Evolutionary conservation across 2,888 invertebrate species (phyloP), one percentile per base, ranked within the genome.

Genomic region (Cabera pusaria): DNA sequence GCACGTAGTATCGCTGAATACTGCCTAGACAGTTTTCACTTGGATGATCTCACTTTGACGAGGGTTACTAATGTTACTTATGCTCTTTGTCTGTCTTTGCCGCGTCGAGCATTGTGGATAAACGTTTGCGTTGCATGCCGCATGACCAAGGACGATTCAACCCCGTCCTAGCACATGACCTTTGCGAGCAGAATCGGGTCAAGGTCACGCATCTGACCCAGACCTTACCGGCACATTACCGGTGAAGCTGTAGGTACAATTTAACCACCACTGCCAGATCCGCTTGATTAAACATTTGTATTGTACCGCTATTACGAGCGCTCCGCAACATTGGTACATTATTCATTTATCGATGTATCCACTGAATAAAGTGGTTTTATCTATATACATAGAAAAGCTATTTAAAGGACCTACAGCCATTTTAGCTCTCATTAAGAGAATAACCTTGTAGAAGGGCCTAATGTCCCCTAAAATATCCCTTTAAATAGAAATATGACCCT

Each of bases 161-260:
- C n/a, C n/a, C n/a, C n/a, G n/a, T n/a, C n/a, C n/a, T n/a, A n/a
- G n/a, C n/a, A n/a, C n/a, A n/a, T n/a, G n/a, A n/a, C n/a, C n/a
- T 79, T 68, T 66, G 57, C 49, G 55, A 51, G 47, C 42, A 49
- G 60, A 64, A 75, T 73, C 46, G 60, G 79, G 80, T 74, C 74
- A 74, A 77, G 81, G 78, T 75, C 75, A 49, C 49, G 45, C 44
- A 52, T 53, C 47, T 64, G 66, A 70, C 63, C 62, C 47, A 53
- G 45, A 51, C 43, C 59, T 56, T 52, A 44, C 55, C 44, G 56
- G 59, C 49, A 58, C 46, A 55, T 59, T 63, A 58, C 43, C 34
- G 38, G 41, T 34, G 36, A 46, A n/a, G n/a, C n/a, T 49, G 51
- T 54, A 49, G 47, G n/a, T 35, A 48, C 52, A 51, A 52, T 56